Base-by-base conservation (phyloP, 2,888 invertebrate species). In the Chrysotoxum bicinctum region DNA sequence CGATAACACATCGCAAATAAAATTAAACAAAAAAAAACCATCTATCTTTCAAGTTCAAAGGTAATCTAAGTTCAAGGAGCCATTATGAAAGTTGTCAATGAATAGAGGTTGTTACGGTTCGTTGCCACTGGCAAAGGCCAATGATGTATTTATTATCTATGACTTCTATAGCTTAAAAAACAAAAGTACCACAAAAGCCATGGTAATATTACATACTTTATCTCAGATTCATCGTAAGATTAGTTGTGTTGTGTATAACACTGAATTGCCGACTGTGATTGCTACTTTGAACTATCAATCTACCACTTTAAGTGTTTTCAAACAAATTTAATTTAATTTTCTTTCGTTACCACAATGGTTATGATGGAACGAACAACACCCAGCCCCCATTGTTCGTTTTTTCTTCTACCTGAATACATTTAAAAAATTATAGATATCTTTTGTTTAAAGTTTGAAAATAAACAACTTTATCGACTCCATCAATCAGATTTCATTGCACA, bases 71-170 rank as follows among this genome's bases (percentile, higher is more conserved):
- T 40, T 32, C 40, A 21, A 40, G 40, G 56, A 73, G 66, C 26
- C 68, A 23, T 26, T 69, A 48, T 74, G 73, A 74, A 74, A 74
- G 73, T 74, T 79, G 64, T 37, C 73, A 62, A 60, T 66, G 52
- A 45, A 19, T 4, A 23, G 26, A 52, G 43, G 40, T 5, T 50
- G 37, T 45, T n/a, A 74, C 48, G 66, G 48, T 30, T 50, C 58
- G 26, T 37, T 30, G 35, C 40, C 58, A 72, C 45, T 12, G 0
- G 12, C 48, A 64, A 48, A 48, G 26, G 21, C 35, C 56, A 66
- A 54, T 40, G 69, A n/a, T 40, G 16, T 14, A 9, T 54, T 52
- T 26, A 48, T 50, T 54, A 54, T 54, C 58, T 37, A 48, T 16
- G 48, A 48, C 48, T 37, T 64, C 35, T 56, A 23, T 50, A 12